Evolutionary conservation across 2,113 vertebrate genomes (phyloP).

Genomic region (Petroica traversi): DNA sequence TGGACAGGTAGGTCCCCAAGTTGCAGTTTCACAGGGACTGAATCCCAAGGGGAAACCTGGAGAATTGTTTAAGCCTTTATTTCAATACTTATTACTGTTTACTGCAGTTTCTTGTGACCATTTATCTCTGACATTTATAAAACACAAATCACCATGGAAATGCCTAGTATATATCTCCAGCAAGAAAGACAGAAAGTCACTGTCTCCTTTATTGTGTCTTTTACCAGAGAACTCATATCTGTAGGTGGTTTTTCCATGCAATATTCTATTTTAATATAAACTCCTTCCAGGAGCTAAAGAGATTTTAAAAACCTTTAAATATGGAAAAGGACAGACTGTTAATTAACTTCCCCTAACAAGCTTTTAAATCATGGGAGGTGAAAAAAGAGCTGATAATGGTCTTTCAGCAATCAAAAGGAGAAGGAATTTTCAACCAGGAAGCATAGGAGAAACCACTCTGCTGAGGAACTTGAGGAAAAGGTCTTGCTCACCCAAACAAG

Average conservation of each 20-base stretch:
- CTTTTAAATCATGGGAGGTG: background rate
- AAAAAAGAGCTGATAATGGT: background rate
- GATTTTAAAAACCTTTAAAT: slow-evolving; percentile 21
- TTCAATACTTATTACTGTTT: slow-evolving; percentile 34
- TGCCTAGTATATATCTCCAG: background rate
- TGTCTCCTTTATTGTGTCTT: background rate
- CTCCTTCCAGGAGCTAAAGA: slow-evolving; percentile 1
- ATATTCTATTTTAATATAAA: slow-evolving; percentile 18
- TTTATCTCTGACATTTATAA: slow-evolving; percentile 35
- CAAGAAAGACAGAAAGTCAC: slow-evolving; percentile 2
- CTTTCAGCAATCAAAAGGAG: background rate
- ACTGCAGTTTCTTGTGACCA: background rate
- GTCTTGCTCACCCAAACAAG: background rate
- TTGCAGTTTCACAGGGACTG: background rate
- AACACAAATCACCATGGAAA: slow-evolving; percentile 38
- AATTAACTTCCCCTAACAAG: background rate
- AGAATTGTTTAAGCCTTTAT: background rate
- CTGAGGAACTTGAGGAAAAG: background rate
- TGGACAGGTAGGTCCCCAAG: background rate
- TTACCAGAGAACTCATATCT: slow-evolving; percentile 23
- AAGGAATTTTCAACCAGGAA: background rate
- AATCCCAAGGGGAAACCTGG: background rate
- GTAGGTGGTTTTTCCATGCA: slow-evolving; percentile 10
- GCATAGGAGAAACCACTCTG: background rate
- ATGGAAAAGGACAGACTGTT: slow-evolving; percentile 11